Base-by-base conservation (phyloP, 1,140 invertebrate genomes). In the Drosophila tsacasi region DNA sequence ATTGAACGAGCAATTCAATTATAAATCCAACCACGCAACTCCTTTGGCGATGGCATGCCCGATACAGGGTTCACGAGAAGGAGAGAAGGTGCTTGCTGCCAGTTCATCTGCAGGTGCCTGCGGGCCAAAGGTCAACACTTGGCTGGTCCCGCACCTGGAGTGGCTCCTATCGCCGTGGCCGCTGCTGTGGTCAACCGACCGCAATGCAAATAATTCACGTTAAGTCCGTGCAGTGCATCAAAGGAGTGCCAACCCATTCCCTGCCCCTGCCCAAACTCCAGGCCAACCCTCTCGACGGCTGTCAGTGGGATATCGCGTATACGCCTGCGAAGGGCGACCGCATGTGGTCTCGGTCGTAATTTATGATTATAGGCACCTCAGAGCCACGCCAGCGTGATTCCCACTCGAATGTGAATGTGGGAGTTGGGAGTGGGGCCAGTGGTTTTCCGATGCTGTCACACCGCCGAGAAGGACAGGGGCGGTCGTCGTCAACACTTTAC, bases 201-300 rank as follows among this genome's bases (percentile, higher is more conserved):
- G 69, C 81, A 76, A 73, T 79, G 67, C 84, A 90, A 85, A 89
- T 89, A 90, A 85, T 79, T 89, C 85, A 90, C 78, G 68, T 76
- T 89, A 84, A 84, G 78, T 67, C 76, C 66, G 39, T 19, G 66
- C 64, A 82, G 49, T 87, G 66, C 76, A 83, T 84, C 85, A 79
- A 81, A 90, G 77, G 69, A 54, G 66, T 46, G 66, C 47, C 3
- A 19, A 32, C 8, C 65, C 39, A 21, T 9, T 19, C 13, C 23
- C 13, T 13, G 2, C 63, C n/a, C 27, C 5, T 12, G 6, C 5
- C 47, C 23, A n/a, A 13, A 15, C 25, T 23, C 46, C 44, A n/a
- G 5, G 5, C 15, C 21, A 60, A 44, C 19, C 21, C 63, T 17
- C 63, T 35, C 25, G 39, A 5, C 21, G 15, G 57, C 76, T 63